A percentile compares a stretch with the other conserved stretches of the same genome.
These are phyloP conservation scores for Philopedon plagiatum DNA, from an alignment of 2,888 invertebrate genomes.

Conservation along the genomic window DNA sequence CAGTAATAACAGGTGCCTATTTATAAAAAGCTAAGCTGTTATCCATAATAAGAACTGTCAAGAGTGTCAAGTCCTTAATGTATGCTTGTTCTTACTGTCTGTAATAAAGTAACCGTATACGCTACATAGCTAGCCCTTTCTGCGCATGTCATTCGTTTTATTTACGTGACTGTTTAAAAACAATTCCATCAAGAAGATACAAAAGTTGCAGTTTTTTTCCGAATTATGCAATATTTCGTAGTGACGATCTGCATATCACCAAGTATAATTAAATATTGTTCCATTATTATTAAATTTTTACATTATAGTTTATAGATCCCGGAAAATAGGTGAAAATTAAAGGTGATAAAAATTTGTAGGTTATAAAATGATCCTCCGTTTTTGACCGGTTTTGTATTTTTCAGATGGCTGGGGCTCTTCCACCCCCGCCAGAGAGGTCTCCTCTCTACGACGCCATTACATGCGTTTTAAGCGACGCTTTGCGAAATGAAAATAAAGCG, in stretches of 20 bases:
- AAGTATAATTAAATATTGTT: neutral
- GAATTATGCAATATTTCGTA: slow-evolving; percentile 5
- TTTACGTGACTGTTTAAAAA: neutral
- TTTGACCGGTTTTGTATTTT: slow-evolving; percentile 12
- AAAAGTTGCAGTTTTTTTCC: neutral
- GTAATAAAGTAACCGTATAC: too few relatives aligned
- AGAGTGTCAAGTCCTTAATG: too few relatives aligned
- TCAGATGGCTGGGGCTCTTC: slow-evolving; percentile 33
- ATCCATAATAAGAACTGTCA: too few relatives aligned
- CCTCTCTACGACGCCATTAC: slow-evolving; percentile 59
- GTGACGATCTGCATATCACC: neutral
- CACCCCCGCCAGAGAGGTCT: neutral
- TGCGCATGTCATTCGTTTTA: neutral
- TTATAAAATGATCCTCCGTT: slow-evolving; percentile 18
- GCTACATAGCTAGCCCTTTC: neutral
- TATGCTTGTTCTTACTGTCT: too few relatives aligned
- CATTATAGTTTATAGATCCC: neutral
- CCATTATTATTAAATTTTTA: neutral
- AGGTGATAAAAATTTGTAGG: slow-evolving; percentile 11
- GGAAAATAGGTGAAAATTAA: neutral
- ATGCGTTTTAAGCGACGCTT: slow-evolving; percentile 59
- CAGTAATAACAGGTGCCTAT: too few relatives aligned
- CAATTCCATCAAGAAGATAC: neutral
- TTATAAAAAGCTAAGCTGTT: too few relatives aligned
- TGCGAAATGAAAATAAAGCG: slow-evolving; percentile 58